Evolutionary conservation across 2,888 invertebrate genomes (phyloP), one percentile per base, ranked within the genome.

Genomic region (Lycaena phlaeas): DNA sequence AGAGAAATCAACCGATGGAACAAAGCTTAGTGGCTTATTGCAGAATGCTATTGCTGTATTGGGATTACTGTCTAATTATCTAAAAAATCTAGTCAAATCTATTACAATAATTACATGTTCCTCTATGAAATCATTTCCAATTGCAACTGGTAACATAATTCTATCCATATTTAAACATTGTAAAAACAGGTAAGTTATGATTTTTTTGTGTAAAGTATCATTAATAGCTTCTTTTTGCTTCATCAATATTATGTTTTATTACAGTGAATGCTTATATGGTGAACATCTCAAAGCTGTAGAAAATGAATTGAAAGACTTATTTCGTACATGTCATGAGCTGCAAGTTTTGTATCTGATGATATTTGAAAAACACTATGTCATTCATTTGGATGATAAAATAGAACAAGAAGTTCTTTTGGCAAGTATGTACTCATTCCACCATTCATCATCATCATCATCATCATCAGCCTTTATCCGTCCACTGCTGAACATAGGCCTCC

Each of bases 91-190:
- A 0, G 48, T 71, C 9, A 68, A 70, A 43, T 54, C 62, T 6
- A 49, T 64, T 3, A 45, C 64, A 1, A 55, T n/a, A n/a, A n/a
- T 76, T 53, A 46, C 60, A 1, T 74, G 69, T 43, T 49, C 48
- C 38, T 46, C 42, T 2, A 56, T 71, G 56, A 68, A 64, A 41
- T 53, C 42, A 7, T 72, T 78, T 43, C 76, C 79, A 5, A 61
- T 50, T 1, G 50, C 56, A 2, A 68, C 76, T 3, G 73, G 71
- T 11, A 56, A 57, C 10, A 75, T 86, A 29, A 61, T 87, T 28
- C 54, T 64, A 28, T 53, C 59, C 40, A 70, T 86, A 15, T 86
- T 86, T 49, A 59, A 56, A 42, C 86, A 87, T 53, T 86, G 86
- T 53, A 85, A 72, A 49, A 68, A 84, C 27, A 86, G 87, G 86